A percentile compares a stretch with the other conserved stretches of the same genome.
These are phyloP conservation scores for Pavo muticus DNA, from an alignment of 2,113 vertebrate genomes.

Conservation along the genomic window DNA sequence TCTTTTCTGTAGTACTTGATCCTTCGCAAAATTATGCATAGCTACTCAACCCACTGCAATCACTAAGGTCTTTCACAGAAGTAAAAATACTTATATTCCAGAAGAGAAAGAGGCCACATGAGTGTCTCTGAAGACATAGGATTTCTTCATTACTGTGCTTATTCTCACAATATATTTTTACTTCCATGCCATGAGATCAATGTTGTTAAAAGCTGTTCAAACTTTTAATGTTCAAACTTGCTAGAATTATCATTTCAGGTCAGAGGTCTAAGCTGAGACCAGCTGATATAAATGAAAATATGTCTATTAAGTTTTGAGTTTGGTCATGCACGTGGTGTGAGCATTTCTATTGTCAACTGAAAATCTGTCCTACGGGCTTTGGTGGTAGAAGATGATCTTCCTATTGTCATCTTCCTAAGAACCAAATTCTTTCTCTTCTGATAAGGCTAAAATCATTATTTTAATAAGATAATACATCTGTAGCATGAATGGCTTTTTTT, in stretches of 20 bases:
- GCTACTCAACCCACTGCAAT: neutral
- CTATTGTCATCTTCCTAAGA: neutral
- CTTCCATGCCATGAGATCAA: neutral
- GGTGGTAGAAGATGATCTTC: neutral
- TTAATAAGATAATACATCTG: neutral
- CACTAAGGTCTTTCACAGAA: neutral
- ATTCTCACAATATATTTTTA: neutral
- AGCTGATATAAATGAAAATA: slow-evolving; percentile 10
- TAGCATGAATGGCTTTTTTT: neutral
- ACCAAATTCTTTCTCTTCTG: neutral
- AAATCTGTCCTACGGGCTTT: neutral
- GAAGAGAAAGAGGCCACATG: neutral
- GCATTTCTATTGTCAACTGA: neutral
- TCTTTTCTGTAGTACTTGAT: neutral
- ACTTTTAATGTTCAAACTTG: neutral
- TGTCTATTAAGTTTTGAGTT: neutral
- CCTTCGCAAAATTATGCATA: neutral
- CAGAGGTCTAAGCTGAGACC: neutral
- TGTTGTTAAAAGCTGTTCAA: neutral
- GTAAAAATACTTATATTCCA: neutral
- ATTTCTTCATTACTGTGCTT: neutral
- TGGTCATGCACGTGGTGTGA: neutral
- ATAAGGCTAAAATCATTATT: neutral
- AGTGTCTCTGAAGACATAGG: neutral
- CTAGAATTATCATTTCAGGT: neutral